Base-by-base conservation (phyloP, 2,888 invertebrate genomes). In the Teleogryllus oceanicus region DNA sequence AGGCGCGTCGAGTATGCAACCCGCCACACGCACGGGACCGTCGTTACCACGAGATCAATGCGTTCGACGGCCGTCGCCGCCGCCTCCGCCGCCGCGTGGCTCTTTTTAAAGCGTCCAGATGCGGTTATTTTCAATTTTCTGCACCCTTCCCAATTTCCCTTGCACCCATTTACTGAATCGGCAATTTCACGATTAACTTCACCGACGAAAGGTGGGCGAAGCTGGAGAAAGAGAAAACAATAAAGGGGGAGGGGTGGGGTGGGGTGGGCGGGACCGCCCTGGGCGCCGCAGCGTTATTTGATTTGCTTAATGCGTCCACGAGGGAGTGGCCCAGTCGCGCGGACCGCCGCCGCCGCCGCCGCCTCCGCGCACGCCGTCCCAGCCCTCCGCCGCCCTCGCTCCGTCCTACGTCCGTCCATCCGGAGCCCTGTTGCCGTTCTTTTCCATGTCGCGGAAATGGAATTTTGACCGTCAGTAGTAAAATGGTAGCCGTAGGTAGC, bases 111-210 rank as follows among this genome's bases (percentile, higher is more conserved):
- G 18, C 74, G 24, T 49, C 74, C 74, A 20, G n/a, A 21, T 21
- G 37, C 13, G 74, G 49, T 21, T 74, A 49, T 74, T 74, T 74
- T 62, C 79, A 21, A 21, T 75, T 49, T 74, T 74, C 75, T 37
- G 20, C 79, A 49, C 79, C 49, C 79, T n/a, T 62, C 78, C 78
- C 21, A 21, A 37, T 76, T 76, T 49, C 76, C 76, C 49, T 78
- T 74, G 78, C 62, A 62, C 62, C 62, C 75, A 78, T 76, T 78
- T 77, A 50, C 75, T 51, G 78, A 81, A 81, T 80, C 75, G 79
- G 77, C 77, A 77, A 79, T 80, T 80, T 81, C 81, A 74, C 79
- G 78, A 78, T 80, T 78, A 80, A 80, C 74, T 78, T 75, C 78
- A 75, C 78, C 37, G 20, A 20, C 77, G 75, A 75, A 21, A 76